Percentiles rank a stretch among this genome's conserved stretches.
phyloP scores from a whole-genome alignment of 2,888 invertebrate genomes.

The Acrocyrtus sp. region DNA sequence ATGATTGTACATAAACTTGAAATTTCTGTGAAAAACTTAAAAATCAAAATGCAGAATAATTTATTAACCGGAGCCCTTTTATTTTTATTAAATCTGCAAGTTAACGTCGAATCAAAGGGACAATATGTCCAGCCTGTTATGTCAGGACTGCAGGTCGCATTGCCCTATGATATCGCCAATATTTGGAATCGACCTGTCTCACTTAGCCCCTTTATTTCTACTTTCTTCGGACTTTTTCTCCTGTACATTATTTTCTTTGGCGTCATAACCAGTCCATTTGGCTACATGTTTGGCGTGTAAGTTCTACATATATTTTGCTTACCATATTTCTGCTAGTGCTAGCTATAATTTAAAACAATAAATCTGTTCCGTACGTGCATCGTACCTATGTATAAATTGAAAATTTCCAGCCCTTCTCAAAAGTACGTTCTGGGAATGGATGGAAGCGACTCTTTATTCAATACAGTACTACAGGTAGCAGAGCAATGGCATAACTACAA shows the following conservation, averaged over 20 bases:
- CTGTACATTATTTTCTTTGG: conserved; percentile 58
- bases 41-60: too few relatives aligned
- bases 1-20: too few relatives aligned
- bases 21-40: too few relatives aligned
- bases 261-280: conserved; percentile 61
- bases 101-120: conserved; percentile 36
- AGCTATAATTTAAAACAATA: background rate
- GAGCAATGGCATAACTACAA: conserved; percentile 17
- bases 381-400: background rate
- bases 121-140: conserved; percentile 60
- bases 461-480: conserved; percentile 15
- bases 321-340: background rate
- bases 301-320: background rate
- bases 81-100: background rate
- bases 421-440: conserved; percentile 60
- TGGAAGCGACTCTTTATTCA: conserved; percentile 19
- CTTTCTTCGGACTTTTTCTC: conserved; percentile 45
- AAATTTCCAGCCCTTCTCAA: conserved; percentile 52
- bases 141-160: conserved; percentile 58
- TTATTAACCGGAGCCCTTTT: too few relatives aligned
- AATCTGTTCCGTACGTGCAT: background rate
- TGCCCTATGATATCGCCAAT: conserved; percentile 61
- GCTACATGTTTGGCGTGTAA: conserved; percentile 62
- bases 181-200: conserved; percentile 58
- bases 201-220: conserved; percentile 45